Conservation (phyloP, 2,113 vertebrate species). For the Cryptoleucopteryx plumbea region DNA sequence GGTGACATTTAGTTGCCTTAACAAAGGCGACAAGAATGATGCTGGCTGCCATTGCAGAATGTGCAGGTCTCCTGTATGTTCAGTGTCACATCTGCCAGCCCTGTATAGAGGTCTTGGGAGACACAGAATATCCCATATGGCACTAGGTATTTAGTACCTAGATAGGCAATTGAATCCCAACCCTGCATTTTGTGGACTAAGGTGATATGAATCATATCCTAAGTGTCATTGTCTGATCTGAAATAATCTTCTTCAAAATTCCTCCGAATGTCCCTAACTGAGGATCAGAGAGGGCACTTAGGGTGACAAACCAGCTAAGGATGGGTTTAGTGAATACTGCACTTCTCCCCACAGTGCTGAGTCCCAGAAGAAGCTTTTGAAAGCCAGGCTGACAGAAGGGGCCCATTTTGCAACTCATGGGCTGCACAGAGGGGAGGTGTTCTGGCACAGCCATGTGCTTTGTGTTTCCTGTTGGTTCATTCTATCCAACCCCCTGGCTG, state of each 20-base stretch:
- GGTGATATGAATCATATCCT: background rate
- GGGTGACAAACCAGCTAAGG: background rate
- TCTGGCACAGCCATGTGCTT: background rate
- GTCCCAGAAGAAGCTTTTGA: background rate
- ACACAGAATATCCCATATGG: background rate
- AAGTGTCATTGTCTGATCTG: background rate
- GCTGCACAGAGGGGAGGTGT: background rate
- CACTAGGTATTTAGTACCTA: background rate
- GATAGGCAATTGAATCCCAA: background rate
- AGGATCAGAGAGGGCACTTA: background rate
- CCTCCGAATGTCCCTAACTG: background rate
- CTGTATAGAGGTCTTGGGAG: background rate
- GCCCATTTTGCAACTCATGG: background rate
- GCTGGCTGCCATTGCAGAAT: background rate
- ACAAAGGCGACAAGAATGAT: background rate
- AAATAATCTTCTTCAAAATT: background rate
- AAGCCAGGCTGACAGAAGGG: background rate
- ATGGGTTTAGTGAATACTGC: background rate
- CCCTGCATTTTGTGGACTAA: background rate
- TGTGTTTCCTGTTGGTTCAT: background rate
- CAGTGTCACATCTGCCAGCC: background rate
- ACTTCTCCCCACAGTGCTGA: background rate
- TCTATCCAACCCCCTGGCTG: background rate
- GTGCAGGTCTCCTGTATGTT: background rate
- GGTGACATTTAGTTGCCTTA: background rate